Evolutionary conservation across 2,113 vertebrate genomes (phyloP).

Genomic region (Hypomesus transpacificus): DNA sequence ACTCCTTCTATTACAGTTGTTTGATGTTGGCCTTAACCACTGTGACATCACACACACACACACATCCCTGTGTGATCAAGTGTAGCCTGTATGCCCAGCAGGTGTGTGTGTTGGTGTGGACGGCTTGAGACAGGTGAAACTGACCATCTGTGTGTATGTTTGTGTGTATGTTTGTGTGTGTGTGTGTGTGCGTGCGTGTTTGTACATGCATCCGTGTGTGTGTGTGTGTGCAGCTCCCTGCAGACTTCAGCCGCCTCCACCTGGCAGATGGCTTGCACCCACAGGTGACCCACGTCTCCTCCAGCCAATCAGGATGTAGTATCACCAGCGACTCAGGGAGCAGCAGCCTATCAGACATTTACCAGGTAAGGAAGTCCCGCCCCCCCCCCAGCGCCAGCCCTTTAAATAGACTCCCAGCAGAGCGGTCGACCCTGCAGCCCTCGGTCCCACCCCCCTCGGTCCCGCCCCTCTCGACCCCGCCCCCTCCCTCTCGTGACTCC

Average conservation of each 20-base stretch:
- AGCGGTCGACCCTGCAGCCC: neutral
- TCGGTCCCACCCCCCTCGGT: neutral
- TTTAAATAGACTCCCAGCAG: no score
- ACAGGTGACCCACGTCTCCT: conserved; percentile 97
- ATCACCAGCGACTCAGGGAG: conserved; percentile 99
- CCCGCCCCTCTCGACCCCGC: neutral
- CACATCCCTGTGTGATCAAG: neutral
- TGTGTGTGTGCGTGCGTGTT: conserved; percentile 47
- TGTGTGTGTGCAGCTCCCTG: conserved; percentile 79
- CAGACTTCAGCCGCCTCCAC: conserved; percentile 98
- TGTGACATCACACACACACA: neutral
- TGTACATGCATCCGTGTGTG: conserved; percentile 37
- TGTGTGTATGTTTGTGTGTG: neutral
- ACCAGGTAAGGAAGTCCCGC: conserved; percentile 83
- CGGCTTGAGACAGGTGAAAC: conserved; percentile 1
- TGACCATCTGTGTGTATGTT: conserved; percentile 11
- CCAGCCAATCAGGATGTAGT: conserved; percentile 99
- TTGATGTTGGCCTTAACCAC: neutral
- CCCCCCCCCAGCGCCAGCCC: conserved; percentile 1
- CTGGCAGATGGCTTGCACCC: conserved; percentile 97
- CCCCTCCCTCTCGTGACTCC: conserved; percentile 34
- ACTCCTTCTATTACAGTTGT: neutral
- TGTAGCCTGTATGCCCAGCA: neutral
- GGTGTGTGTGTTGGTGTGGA: neutral
- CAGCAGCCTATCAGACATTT: conserved; percentile 99